Conservation (phyloP, 2,113 vertebrate genomes). For the Thalassarche chlororhynchos region DNA sequence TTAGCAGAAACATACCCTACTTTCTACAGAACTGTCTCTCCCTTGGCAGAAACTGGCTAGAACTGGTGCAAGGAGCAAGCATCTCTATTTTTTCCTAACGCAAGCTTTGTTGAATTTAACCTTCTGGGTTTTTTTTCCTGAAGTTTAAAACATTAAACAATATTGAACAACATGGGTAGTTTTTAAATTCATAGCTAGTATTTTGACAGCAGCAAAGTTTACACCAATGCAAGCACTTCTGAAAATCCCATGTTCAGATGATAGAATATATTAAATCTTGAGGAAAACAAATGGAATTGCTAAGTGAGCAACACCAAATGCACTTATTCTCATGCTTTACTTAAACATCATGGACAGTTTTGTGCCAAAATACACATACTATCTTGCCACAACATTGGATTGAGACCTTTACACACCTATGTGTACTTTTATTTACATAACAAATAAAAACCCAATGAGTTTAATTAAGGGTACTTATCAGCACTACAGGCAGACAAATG, state of each 20-base stretch:
- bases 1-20: not conserved
- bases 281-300: not conserved
- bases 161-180: not conserved
- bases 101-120: not conserved
- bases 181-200: not conserved
- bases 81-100: not conserved
- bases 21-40: not conserved
- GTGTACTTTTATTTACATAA: not conserved
- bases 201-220: not conserved
- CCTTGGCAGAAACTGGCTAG: not conserved
- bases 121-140: not conserved
- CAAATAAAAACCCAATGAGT: not conserved
- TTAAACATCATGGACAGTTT: not conserved
- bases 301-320: not conserved
- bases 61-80: not conserved
- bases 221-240: not conserved
- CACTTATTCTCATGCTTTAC: not conserved
- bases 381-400: not conserved
- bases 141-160: not conserved
- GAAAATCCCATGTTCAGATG: not conserved
- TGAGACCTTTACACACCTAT: not conserved
- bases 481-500: not conserved
- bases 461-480: not conserved
- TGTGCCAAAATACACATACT: not conserved
- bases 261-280: not conserved